A percentile compares a stretch with the other conserved stretches of the same genome.
Conservation (phyloP, 2,113 vertebrate genomes). For the Ptyas mucosa region DNA sequence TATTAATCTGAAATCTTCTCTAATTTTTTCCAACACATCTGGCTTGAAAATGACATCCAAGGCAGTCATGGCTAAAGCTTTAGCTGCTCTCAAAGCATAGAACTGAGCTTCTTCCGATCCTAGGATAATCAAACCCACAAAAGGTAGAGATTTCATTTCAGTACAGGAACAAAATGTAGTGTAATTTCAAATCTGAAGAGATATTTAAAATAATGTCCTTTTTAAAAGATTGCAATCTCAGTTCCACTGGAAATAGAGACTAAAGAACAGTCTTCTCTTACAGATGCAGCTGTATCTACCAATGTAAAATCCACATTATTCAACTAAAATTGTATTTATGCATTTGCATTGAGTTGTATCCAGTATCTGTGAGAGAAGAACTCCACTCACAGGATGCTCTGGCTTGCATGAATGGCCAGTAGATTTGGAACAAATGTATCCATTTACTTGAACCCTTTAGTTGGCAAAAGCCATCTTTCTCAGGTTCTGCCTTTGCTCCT, state of each 20-base stretch:
- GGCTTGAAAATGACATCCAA: conserved; percentile 82
- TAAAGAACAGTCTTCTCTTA: background rate
- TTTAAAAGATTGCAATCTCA: background rate
- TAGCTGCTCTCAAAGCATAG: conserved; percentile 80
- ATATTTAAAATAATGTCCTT: background rate
- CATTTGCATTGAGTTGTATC: background rate
- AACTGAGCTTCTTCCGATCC: conserved; percentile 83
- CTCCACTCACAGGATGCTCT: background rate
- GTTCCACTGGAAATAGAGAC: background rate
- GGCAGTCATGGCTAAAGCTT: conserved; percentile 86
- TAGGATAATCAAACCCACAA: conserved; percentile 44
- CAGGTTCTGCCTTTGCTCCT: background rate
- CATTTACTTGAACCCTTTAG: background rate
- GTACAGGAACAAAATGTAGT: background rate
- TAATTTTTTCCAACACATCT: conserved; percentile 72
- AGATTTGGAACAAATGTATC: background rate
- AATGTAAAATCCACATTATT: background rate
- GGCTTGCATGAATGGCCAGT: background rate
- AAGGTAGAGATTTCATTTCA: background rate
- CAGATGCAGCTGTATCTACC: background rate
- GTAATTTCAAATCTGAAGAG: background rate
- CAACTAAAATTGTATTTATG: background rate
- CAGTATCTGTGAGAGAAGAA: background rate
- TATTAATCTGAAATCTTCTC: conserved; percentile 73
- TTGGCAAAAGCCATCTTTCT: background rate